phyloP scores from a whole-genome alignment of 2,113 vertebrate genomes.

The Saguinus imperator region DNA sequence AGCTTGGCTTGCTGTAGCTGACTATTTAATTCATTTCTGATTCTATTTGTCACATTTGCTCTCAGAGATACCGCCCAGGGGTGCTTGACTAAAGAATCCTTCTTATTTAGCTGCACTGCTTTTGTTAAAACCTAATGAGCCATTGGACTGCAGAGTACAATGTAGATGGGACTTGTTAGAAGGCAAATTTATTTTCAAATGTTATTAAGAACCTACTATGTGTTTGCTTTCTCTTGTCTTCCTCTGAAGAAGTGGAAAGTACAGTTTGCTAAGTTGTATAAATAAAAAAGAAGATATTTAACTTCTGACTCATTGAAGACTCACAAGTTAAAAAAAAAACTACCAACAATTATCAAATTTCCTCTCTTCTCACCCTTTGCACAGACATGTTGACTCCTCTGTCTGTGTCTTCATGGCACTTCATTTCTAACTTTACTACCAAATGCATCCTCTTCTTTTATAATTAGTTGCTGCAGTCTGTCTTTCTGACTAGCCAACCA shows the following conservation, averaged over 20 bases:
- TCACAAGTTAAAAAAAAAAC: not conserved
- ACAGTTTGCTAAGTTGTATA: conserved; percentile 44
- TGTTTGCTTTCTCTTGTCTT: not conserved
- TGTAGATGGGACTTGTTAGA: conserved; percentile 61
- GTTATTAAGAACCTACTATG: conserved; percentile 52
- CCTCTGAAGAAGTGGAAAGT: conserved; percentile 51
- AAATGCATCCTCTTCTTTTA: not conserved
- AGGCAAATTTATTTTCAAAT: conserved; percentile 59
- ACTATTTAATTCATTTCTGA: conserved; percentile 88
- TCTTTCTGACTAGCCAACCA: not conserved
- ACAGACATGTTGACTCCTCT: not conserved
- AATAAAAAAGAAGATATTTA: not conserved
- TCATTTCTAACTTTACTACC: not conserved
- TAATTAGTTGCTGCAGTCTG: not conserved
- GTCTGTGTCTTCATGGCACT: not conserved
- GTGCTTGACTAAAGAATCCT: conserved; percentile 77
- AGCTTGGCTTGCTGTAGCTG: conserved; percentile 84
- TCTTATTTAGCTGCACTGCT: conserved; percentile 76
- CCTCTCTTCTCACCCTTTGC: not conserved
- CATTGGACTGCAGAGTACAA: conserved; percentile 60
- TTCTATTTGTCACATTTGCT: conserved; percentile 84
- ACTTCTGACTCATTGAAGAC: not conserved
- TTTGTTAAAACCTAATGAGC: conserved; percentile 82
- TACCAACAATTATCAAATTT: not conserved
- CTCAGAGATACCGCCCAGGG: conserved; percentile 77